phyloP scores from a whole-genome alignment of 1,140 invertebrate genomes.

The Drosophila lacertosa region DNA sequence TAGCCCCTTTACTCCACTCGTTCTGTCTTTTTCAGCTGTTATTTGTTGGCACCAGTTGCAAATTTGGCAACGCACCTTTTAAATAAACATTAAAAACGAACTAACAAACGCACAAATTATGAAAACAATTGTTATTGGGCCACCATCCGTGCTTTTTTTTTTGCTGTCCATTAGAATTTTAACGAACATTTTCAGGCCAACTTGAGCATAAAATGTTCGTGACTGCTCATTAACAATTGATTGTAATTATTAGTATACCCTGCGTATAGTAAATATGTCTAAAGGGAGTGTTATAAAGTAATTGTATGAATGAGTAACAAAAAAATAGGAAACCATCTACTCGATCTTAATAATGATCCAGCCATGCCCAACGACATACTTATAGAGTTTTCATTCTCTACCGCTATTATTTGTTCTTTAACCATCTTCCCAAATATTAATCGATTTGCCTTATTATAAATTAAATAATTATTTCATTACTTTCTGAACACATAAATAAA shows the following conservation, averaged over 20 bases:
- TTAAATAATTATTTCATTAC: too few species aligned
- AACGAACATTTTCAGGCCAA: slow-evolving; percentile 51
- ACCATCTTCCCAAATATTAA: too few species aligned
- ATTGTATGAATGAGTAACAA: too few species aligned
- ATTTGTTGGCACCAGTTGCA: slow-evolving; percentile 6
- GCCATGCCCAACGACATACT: too few species aligned
- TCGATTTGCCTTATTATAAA: too few species aligned
- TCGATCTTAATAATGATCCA: too few species aligned
- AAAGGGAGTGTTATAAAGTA: neutral
- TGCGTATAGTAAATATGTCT: too few species aligned
- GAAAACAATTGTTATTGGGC: neutral
- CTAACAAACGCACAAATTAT: slow-evolving; percentile 9
- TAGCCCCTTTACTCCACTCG: neutral
- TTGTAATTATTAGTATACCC: slow-evolving; percentile 1
- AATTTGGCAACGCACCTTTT: slow-evolving; percentile 50
- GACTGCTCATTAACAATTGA: slow-evolving; percentile 21
- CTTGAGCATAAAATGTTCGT: slow-evolving; percentile 48
- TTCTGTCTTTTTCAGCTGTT: neutral
- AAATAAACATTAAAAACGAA: slow-evolving; percentile 50
- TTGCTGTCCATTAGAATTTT: neutral
- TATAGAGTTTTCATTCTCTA: too few species aligned
- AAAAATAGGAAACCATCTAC: too few species aligned
- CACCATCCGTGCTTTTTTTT: slow-evolving; percentile 21
- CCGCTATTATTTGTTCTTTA: too few species aligned
- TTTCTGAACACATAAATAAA: too few species aligned